Base-by-base conservation (phyloP, 2,113 vertebrate genomes). In the Phaethornis superciliosus region DNA sequence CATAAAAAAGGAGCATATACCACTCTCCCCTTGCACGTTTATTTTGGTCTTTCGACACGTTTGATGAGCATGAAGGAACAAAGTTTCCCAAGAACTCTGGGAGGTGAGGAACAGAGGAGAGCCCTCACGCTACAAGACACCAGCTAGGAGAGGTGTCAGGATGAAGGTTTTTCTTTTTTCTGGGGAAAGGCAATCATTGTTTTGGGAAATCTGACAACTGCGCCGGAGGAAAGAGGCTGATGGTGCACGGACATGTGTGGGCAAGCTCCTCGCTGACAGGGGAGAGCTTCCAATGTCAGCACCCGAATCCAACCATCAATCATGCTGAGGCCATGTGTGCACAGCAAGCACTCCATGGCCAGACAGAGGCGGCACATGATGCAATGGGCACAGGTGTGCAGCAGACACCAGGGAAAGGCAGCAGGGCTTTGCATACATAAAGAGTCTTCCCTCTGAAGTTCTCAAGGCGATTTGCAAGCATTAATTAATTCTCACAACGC, bases 321-420 rank as follows among this genome's bases (percentile, higher is more conserved):
- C 96, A 93, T 1, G 14, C 16, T 0, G 58, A 49, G 85, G 71
- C 94, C 89, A n/a, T 77, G 4, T 4, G 54, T 62, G 83, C 68
- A 7, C 52, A 35, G 84, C 60, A 20, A 90, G 85, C 56, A 0
- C 80, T 62, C 81, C 24, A 91, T 2, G 20, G 93, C 84, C 94
- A 80, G 89, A 55, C 86, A 94, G 85, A 44, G 87, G 89, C 59
- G 14, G 94, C 91, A 67, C 94, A 91, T 97, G 96, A 95, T 91
- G 96, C 96, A 96, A 95, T 2, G 93, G 96, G 96, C 94, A 93
- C 96, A 97, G 97, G 96, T 97, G 97, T 92, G 92, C 91, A 49
- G 85, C 94, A 96, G 63, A 58, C 85, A 88, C 91, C 67, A 3
- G 81, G 82, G 70, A 93, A 87, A 85, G 81, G 94, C 92, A 88